Evolutionary conservation across 1,140 invertebrate genomes (phyloP), one percentile per base, ranked within the genome.

Genomic region (Mercenaria mercenaria): DNA sequence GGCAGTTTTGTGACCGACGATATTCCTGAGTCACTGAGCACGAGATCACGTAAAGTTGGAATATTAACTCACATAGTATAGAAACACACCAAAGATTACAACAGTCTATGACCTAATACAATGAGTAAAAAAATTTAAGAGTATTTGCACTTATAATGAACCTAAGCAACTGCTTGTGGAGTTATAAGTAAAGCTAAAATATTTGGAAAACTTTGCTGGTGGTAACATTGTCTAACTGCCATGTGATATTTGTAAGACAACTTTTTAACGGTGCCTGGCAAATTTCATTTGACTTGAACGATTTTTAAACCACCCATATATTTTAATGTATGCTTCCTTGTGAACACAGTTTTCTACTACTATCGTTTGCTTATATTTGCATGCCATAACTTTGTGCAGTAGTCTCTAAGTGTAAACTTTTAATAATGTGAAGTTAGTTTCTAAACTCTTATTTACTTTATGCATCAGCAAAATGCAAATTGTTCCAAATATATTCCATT

Each of bases 341-440:
- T n/a, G n/a, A n/a, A n/a, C n/a, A n/a, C n/a, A n/a, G n/a, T n/a
- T n/a, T n/a, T n/a, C n/a, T n/a, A n/a, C n/a, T n/a, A n/a, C n/a
- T n/a, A n/a, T n/a, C n/a, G n/a, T n/a, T n/a, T n/a, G n/a, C n/a
- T n/a, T n/a, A n/a, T 26, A 59, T 20, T 67, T 67, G 10, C 61
- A 67, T 67, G 61, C 61, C 61, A 47, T 81, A 34, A 34, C 32
- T 76, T 52, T 56, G 47, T 47, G 10, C 29, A 59, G 29, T 39
- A 61, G 0, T 81, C n/a, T 50, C 34, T 13, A 32, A 6, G 29
- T 41, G 69, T 34, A 18, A 52, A n/a, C 47, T 52, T 52, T 80
- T 29, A 20, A 56, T 23, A 23, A 15, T 8, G 72, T 76, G 72
- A 76, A 76, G 52, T 80, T 80, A 80, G 77, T 80, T 56, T 80